Evolutionary conservation across 2,113 vertebrate species (phyloP).

Genomic region (Platysteira castanea): DNA sequence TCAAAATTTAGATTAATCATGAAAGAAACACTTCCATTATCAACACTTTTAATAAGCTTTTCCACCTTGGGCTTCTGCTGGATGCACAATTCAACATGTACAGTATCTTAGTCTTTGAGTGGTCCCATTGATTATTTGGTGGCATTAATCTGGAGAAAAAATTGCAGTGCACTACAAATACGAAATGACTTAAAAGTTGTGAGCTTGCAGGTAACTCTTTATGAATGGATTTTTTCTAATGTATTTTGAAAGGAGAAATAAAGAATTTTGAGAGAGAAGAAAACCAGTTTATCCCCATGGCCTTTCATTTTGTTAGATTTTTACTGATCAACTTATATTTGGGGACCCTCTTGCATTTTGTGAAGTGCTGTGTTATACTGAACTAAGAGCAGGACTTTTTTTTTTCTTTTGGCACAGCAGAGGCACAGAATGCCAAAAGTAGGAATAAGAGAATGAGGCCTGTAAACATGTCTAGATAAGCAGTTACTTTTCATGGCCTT

Average conservation of each 20-base stretch:
- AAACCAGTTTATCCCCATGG: neutral
- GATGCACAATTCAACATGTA: accelerated
- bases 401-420: neutral
- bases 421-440: neutral
- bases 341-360: neutral
- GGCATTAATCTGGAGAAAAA: neutral
- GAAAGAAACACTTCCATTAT: neutral
- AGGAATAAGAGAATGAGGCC: neutral
- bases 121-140: neutral
- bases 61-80: neutral
- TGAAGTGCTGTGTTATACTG: neutral
- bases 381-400: neutral
- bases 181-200: neutral
- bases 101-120: neutral
- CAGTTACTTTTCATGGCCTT: neutral
- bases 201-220: neutral
- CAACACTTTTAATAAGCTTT: constrained; percentile 13
- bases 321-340: neutral
- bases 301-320: neutral
- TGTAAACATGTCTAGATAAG: neutral
- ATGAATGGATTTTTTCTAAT: neutral
- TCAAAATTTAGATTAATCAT: constrained; percentile 12
- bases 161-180: neutral
- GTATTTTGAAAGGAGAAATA: neutral
- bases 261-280: neutral